Evolutionary conservation across 2,888 invertebrate species (phyloP), one percentile per base, ranked within the genome.

Genomic region (Drosophila dives): DNA sequence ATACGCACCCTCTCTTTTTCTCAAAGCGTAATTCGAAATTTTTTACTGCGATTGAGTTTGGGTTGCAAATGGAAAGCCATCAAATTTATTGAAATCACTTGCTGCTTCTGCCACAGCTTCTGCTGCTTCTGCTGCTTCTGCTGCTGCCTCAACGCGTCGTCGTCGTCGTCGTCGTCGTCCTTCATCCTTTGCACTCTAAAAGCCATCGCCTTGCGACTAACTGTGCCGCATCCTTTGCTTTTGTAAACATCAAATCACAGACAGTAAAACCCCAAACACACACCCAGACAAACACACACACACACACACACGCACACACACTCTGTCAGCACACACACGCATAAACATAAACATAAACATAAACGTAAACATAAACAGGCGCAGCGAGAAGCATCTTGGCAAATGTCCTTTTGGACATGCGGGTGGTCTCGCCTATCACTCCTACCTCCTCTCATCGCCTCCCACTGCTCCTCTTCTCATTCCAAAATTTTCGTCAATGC

Each of bases 11-110:
- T 26, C 48, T 58, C 17, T 56, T 59, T 29, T 45, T 66, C 72
- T 64, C 77, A 68, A 75, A 72, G 81, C 90, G 85, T 90, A 86
- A 86, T 86, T 86, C 90, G 90, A 89, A 85, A 85, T 90, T 86
- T 89, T 88, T 90, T 88, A 86, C 81, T 81, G 80, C 78, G 81
- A 86, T 86, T 86, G 90, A 90, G 90, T 89, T 86, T 85, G 88
- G 81, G 90, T 90, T 86, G 89, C 89, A 92, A 92, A 91, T 90
- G 91, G 85, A 90, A 91, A 91, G 82, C 91, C 91, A 91, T 91
- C 91, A 91, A 92, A 91, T 92, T 92, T 91, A 92, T 91, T 91
- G 92, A 92, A 91, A 92, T 92, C 92, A 92, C 92, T 91, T 85
- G 90, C 89, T 89, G 77, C 64, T 68, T 60, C 53, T 42, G 17